A percentile compares a stretch with the other conserved stretches of the same genome.
Evolutionary conservation across 2,888 invertebrate species (phyloP).

Genomic region (Lithophane leautieri): DNA sequence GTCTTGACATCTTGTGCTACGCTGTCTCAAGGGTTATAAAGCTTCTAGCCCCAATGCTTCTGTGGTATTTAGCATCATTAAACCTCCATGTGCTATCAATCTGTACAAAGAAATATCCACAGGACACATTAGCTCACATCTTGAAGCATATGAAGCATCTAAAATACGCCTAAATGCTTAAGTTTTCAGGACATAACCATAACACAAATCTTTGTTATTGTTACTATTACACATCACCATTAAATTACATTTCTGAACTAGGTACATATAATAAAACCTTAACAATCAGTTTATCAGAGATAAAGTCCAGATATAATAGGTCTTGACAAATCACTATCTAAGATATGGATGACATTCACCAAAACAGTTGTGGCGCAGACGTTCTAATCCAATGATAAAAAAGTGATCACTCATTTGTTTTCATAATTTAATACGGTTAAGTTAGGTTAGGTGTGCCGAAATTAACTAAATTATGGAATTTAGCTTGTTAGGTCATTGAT

Average conservation of each 20-base stretch:
- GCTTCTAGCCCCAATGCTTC: background rate
- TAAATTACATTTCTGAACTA: conserved; percentile 10
- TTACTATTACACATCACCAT: conserved; percentile 6
- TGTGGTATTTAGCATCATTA: background rate
- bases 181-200: too few relatives aligned
- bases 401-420: conserved; percentile 13
- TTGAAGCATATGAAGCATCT: background rate
- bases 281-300: conserved; percentile 35
- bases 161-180: background rate
- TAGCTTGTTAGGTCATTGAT: background rate
- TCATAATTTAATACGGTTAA: conserved; percentile 1
- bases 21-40: background rate
- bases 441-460: background rate
- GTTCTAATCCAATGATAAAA: conserved; percentile 36
- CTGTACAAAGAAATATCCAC: background rate
- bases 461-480: background rate
- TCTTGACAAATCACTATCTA: conserved; percentile 37
- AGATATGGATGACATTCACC: conserved; percentile 40
- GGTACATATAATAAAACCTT: conserved; percentile 18
- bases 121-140: background rate
- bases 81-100: too few relatives aligned
- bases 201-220: background rate
- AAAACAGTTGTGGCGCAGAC: conserved; percentile 17
- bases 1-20: background rate
- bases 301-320: conserved; percentile 27